A percentile compares a stretch with the other conserved stretches of the same genome.
Evolutionary conservation across 2,797 vertebrate genomes (phyloP).

Genomic region (Chromobotia macracanthus): DNA sequence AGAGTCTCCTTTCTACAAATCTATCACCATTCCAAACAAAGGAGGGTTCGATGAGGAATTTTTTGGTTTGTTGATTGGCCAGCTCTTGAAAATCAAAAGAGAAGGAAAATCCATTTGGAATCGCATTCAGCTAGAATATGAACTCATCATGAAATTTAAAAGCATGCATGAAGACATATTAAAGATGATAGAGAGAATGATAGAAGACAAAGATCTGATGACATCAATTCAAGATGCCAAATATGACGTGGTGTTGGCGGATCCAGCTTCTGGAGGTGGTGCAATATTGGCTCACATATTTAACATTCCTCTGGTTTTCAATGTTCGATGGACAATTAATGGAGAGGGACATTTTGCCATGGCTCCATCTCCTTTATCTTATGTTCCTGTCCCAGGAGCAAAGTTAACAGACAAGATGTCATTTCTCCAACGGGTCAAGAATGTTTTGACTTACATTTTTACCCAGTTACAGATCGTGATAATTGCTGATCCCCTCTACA

Average conservation of each 20-base stretch:
- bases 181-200: conserved; percentile 37
- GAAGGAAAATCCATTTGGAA: conserved; percentile 27
- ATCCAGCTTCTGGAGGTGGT: conserved; percentile 48
- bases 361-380: conserved; percentile 52
- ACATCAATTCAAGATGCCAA: conserved; percentile 45
- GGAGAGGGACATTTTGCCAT: conserved; percentile 52
- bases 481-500: conserved; percentile 29
- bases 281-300: conserved; percentile 45
- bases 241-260: conserved; percentile 48
- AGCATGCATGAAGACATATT: conserved; percentile 38
- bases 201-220: conserved; percentile 49
- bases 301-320: conserved; percentile 48
- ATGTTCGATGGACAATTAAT: conserved; percentile 49
- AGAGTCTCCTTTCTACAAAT: conserved; percentile 53
- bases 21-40: conserved; percentile 44
- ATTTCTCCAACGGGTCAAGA: conserved; percentile 43
- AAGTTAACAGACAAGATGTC: conserved; percentile 52
- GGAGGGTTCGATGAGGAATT: conserved; percentile 48
- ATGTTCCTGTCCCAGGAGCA: conserved; percentile 36
- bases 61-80: conserved; percentile 25
- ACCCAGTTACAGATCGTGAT: not conserved
- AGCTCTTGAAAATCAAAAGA: conserved; percentile 46
- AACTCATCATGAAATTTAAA: not conserved
- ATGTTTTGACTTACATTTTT: conserved; percentile 29
- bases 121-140: conserved; percentile 11